A percentile compares a stretch with the other conserved stretches of the same genome.
Conservation (phyloP, 2,113 vertebrate species). For the Chaetura pelagica region DNA sequence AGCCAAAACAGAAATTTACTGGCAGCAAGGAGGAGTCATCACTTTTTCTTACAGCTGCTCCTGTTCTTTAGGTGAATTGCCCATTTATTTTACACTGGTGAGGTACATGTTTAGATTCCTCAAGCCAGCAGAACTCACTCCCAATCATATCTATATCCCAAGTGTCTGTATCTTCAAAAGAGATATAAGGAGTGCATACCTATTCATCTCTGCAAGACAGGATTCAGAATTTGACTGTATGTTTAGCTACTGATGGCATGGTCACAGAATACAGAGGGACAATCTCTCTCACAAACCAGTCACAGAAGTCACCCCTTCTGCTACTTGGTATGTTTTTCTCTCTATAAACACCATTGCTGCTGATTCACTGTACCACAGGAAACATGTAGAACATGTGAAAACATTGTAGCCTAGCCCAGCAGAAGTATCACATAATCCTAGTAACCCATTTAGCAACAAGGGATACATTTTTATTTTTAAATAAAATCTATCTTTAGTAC, state of each 20-base stretch:
- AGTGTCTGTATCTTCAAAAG: neutral
- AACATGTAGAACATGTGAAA: neutral
- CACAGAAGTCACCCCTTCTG: neutral
- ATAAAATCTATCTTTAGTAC: neutral
- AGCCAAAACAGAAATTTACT: neutral
- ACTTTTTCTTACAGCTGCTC: neutral
- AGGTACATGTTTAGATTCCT: neutral
- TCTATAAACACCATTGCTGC: neutral
- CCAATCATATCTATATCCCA: neutral
- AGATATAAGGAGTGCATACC: neutral
- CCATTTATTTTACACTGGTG: neutral
- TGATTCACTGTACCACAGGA: neutral
- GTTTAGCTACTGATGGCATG: neutral
- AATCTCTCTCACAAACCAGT: neutral
- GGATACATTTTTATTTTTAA: neutral
- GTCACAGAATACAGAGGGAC: neutral
- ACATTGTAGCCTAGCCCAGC: neutral
- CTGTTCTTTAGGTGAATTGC: neutral
- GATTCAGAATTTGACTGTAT: neutral
- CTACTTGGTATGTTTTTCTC: neutral
- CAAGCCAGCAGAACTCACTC: neutral
- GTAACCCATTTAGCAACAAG: accelerated
- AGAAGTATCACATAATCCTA: neutral
- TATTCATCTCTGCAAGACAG: neutral
- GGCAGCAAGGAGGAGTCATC: neutral